Base-by-base conservation (phyloP, 2,888 invertebrate species). In the Luperina testacea region DNA sequence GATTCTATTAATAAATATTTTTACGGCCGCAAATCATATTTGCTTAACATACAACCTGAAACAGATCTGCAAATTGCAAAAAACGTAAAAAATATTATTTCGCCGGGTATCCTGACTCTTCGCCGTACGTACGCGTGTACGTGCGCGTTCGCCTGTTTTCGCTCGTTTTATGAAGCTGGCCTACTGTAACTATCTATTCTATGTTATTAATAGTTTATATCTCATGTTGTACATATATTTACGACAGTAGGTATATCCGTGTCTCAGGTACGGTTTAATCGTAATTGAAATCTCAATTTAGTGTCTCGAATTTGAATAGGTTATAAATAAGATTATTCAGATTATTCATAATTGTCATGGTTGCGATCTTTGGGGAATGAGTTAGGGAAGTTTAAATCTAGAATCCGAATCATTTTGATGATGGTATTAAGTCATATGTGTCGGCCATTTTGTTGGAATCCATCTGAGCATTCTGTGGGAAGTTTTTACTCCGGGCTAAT, bases 251-350 rank as follows among this genome's bases (percentile, higher is more conserved):
- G n/a, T 13, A 82, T 64, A 81, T 69, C 68, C 42, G 72, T 86
- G 80, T 79, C 69, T 0, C 80, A 84, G 83, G 87, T 84, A 80
- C 20, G 80, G 85, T 74, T 72, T 82, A 88, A 86, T 86, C 86
- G 72, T 85, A 86, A 86, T 86, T 82, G 86, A 85, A 87, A 86
- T 86, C 86, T 86, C 79, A 73, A 86, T 86, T 86, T 82, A 87
- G 73, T 82, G 64, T 69, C 65, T 72, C 71, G 59, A 85, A 86
- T 87, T 78, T 85, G 82, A 85, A 87, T 86, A 68, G 87, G 81
- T 77, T 85, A 72, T 87, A 76, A 82, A 84, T 84, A 78, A 75
- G 79, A 83, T 84, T 86, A 84, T 84, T 73, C 61, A 42, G 84
- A 81, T 81, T 85, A 84, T 83, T 83, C 79, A 86, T 86, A 83